Conservation (phyloP, 2,113 vertebrate genomes). For the Suncus etruscus region DNA sequence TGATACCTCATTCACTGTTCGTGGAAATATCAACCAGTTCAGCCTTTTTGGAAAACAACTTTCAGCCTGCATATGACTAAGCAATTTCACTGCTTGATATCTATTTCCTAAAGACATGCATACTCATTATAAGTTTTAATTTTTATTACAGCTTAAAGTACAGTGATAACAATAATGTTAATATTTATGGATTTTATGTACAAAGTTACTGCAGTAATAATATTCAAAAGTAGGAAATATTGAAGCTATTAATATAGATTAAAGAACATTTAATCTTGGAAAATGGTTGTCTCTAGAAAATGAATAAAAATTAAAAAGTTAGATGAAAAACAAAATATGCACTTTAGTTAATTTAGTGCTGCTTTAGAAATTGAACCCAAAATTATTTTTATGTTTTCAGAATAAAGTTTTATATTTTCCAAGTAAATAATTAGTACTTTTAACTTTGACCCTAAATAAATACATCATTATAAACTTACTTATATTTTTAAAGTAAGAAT, state of each 20-base stretch:
- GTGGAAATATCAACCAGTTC: no score
- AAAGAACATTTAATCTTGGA: background rate
- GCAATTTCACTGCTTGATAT: no score
- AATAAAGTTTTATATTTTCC: background rate
- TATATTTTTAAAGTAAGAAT: background rate
- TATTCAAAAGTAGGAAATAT: conserved; percentile 20
- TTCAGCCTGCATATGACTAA: no score
- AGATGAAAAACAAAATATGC: background rate
- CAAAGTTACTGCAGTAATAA: background rate
- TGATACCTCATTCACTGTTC: no score
- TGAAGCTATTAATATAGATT: background rate
- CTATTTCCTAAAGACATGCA: no score
- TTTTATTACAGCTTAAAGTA: no score
- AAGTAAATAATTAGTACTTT: no score
- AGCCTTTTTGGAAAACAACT: no score
- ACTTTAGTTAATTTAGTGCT: background rate
- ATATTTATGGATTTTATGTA: no score
- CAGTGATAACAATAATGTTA: no score
- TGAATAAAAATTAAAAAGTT: background rate
- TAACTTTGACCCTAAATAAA: background rate
- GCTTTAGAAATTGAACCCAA: background rate
- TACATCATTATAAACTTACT: background rate
- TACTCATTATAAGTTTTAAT: no score
- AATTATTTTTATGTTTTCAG: conserved; percentile 42
- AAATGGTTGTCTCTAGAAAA: background rate